phyloP scores from a whole-genome alignment of 2,888 invertebrate genomes.

The Schrankia costaestrigalis region DNA sequence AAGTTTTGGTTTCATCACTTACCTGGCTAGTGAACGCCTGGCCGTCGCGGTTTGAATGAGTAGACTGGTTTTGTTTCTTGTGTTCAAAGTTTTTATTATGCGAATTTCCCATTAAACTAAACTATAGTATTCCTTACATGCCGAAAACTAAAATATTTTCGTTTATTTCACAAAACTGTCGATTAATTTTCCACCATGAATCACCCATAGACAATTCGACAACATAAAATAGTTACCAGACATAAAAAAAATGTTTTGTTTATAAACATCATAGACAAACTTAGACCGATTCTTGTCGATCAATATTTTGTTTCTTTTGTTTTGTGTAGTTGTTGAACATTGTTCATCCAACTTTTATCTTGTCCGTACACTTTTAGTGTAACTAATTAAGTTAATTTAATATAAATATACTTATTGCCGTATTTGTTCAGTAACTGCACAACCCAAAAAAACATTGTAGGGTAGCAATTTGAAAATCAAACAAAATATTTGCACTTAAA shows the following conservation, averaged over 20 bases:
- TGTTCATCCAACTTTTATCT: too few relatives aligned
- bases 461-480: too few relatives aligned
- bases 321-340: too few relatives aligned
- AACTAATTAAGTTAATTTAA: too few relatives aligned
- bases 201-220: conserved; percentile 39
- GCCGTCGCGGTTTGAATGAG: conserved; percentile 57
- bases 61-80: conserved; percentile 53
- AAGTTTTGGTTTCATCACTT: conserved; percentile 69
- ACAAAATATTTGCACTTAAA: too few relatives aligned
- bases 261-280: neutral
- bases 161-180: conserved; percentile 36
- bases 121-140: conserved; percentile 30
- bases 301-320: too few relatives aligned
- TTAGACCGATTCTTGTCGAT: too few relatives aligned
- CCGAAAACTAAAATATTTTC: conserved; percentile 26
- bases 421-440: too few relatives aligned
- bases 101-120: conserved; percentile 74
- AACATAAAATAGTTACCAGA: conserved; percentile 7
- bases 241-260: neutral
- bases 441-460: too few relatives aligned
- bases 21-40: conserved; percentile 74
- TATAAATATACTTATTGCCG: too few relatives aligned
- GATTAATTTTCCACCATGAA: conserved; percentile 49
- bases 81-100: conserved; percentile 57
- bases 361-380: too few relatives aligned